These are phyloP conservation scores for Cyanistes caeruleus DNA, from an alignment of 2,113 vertebrate species.

Conservation along the genomic window DNA sequence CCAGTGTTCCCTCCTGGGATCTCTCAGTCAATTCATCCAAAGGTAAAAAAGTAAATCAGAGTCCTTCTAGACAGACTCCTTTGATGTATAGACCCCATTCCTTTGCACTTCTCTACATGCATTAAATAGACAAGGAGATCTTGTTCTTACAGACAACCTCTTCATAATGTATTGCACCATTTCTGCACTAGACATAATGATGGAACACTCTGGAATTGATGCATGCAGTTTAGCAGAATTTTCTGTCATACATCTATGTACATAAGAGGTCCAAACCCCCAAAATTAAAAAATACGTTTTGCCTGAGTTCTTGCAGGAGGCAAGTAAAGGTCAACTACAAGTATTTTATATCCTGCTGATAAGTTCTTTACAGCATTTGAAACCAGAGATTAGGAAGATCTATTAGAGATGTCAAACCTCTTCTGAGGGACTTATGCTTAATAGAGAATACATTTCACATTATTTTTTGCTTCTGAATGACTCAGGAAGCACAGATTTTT, in stretches of 20 bases:
- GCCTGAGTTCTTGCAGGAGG: background rate
- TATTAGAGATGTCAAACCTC: background rate
- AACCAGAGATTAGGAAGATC: background rate
- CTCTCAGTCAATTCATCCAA: background rate
- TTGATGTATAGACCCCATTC: background rate
- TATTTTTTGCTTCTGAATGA: conserved; percentile 45
- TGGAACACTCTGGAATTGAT: background rate
- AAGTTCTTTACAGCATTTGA: background rate
- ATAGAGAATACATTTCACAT: background rate
- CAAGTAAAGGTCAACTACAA: background rate
- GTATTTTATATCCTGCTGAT: background rate
- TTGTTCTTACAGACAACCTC: background rate
- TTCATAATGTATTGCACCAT: background rate
- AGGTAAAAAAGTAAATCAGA: background rate
- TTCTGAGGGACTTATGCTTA: background rate
- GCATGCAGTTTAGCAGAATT: background rate
- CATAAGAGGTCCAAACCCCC: background rate
- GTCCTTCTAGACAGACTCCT: background rate
- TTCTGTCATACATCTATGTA: background rate
- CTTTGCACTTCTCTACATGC: background rate
- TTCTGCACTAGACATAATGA: background rate
- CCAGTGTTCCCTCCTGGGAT: background rate
- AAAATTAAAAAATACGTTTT: background rate
- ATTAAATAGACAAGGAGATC: background rate
- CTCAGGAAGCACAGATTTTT: background rate